Percentiles rank a stretch among this genome's conserved stretches.
phyloP scores from a whole-genome alignment of 1,140 invertebrate genomes.

The Plodia interpunctella region DNA sequence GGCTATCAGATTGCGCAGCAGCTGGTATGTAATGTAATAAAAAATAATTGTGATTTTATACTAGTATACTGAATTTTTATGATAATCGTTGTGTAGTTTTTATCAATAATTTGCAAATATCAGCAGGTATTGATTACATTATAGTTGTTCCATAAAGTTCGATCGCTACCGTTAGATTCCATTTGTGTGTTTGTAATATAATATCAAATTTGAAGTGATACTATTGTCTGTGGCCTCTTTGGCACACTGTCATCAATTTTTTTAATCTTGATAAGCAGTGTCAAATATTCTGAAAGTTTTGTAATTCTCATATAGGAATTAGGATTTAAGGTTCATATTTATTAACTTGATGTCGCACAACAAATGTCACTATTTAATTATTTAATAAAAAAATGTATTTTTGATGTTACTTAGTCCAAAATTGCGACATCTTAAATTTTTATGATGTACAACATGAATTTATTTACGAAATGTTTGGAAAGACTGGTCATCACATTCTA shows the following conservation, averaged over 20 bases:
- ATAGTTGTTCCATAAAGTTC: conserved; percentile 2
- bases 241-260: background rate
- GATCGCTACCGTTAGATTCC: background rate
- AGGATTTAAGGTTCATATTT: conserved; percentile 11
- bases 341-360: conserved; percentile 24
- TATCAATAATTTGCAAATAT: background rate
- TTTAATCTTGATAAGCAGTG: conserved; percentile 1
- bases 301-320: background rate
- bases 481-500: conserved; percentile 32
- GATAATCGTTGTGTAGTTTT: background rate
- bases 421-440: conserved; percentile 19
- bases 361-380: conserved; percentile 18
- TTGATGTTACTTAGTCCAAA: conserved; percentile 35
- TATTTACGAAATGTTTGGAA: conserved; percentile 23
- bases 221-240: background rate
- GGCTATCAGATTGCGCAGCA: no score
- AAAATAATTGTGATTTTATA: no score
- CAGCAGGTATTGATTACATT: background rate
- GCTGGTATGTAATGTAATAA: no score
- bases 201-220: background rate
- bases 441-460: conserved; percentile 22
- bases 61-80: no score
- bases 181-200: conserved; percentile 4
- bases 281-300: conserved; percentile 8
- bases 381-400: conserved; percentile 29